phyloP scores from a whole-genome alignment of 2,888 invertebrate species.

The Andrena camellia region DNA sequence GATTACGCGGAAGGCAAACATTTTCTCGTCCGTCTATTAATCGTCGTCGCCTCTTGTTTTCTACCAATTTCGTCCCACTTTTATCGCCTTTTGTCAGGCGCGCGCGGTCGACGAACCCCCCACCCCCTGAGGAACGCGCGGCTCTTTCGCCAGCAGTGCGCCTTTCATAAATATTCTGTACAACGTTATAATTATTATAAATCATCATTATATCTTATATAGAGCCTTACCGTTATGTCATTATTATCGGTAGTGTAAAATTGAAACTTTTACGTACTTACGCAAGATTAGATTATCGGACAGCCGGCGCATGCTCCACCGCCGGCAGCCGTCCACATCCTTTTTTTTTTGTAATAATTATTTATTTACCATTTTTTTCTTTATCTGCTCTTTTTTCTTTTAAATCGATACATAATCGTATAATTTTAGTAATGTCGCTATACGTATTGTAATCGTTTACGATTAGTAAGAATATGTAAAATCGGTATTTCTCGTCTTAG shows the following conservation, averaged over 20 bases:
- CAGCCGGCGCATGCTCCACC: constrained; percentile 70
- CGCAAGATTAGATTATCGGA: constrained; percentile 80
- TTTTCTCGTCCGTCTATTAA: constrained; percentile 10
- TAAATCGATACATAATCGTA: constrained; percentile 82
- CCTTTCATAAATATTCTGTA: constrained; percentile 85
- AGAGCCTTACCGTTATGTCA: constrained; percentile 83
- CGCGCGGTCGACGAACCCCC: constrained; percentile 37
- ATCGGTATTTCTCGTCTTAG: constrained; percentile 81
- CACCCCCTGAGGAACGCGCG: constrained; percentile 67
- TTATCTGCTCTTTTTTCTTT: constrained; percentile 75
- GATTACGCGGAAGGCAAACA: constrained; percentile 39
- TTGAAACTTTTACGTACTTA: constrained; percentile 84
- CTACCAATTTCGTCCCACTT: background rate
- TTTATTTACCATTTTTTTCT: constrained; percentile 74
- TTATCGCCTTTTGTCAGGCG: background rate
- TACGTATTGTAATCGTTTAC: constrained; percentile 83
- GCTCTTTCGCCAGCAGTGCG: constrained; percentile 82
- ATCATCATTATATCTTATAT: constrained; percentile 83
- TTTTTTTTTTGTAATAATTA: constrained; percentile 58
- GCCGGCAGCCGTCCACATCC: constrained; percentile 59
- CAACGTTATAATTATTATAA: constrained; percentile 84
- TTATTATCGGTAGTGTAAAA: constrained; percentile 85
- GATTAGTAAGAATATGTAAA: constrained; percentile 85
- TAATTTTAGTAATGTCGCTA: constrained; percentile 82
- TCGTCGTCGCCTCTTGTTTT: background rate